Conservation (phyloP, 2,888 invertebrate genomes). For the Punctoribates punctum region DNA sequence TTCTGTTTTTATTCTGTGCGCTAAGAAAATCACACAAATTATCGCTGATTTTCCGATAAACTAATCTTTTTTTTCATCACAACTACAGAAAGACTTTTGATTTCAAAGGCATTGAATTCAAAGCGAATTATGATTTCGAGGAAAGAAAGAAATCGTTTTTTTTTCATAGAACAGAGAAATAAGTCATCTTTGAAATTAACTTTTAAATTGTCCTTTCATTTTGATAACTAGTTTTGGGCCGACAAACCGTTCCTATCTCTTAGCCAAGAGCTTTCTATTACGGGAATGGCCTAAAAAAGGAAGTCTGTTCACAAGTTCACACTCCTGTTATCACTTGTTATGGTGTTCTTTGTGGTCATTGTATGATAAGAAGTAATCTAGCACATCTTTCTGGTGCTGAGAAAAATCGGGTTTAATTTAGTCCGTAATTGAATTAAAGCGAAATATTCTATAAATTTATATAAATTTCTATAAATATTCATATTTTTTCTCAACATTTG, state of each 20-base stretch:
- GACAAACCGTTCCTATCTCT: not conserved
- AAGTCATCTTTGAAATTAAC: not conserved
- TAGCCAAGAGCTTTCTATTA: not conserved
- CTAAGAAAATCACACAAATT: not conserved
- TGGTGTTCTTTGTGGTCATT: not conserved
- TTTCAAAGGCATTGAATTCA: not conserved
- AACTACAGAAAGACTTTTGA: not conserved
- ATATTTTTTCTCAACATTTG: not conserved
- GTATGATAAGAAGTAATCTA: not conserved
- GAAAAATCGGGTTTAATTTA: not conserved
- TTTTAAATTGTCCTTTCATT: not conserved
- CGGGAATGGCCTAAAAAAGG: not conserved
- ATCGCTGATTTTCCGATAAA: not conserved
- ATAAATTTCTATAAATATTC: not conserved
- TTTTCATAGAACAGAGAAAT: not conserved
- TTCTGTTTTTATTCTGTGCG: not conserved
- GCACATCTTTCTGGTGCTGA: no score
- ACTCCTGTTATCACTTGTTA: not conserved
- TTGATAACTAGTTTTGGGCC: constrained; percentile 3
- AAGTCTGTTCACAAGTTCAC: not conserved
- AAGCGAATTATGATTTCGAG: not conserved
- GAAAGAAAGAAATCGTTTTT: no score
- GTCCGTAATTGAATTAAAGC: not conserved
- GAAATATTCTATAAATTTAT: not conserved
- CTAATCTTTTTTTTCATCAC: not conserved